Base-by-base conservation (phyloP, 2,888 invertebrate genomes). In the Machimus atricapillus region DNA sequence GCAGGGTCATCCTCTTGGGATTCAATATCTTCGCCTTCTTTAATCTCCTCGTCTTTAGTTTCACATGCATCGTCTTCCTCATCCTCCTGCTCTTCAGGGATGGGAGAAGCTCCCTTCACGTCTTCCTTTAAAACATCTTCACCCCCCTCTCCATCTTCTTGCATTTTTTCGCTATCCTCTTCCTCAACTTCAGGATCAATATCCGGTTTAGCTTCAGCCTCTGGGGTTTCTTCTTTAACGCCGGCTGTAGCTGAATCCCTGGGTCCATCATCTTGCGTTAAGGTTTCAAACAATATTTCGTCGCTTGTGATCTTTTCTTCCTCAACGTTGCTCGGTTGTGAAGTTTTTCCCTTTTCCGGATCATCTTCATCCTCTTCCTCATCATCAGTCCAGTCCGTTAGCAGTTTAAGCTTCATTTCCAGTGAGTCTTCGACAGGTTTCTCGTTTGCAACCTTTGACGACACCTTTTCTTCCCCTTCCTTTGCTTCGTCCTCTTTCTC, bases 331-430 rank as follows among this genome's bases (percentile, higher is more conserved):
- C 31, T 9, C 3, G 31, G 31, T 37, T 58, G 31, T 83, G 58
- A 83, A 40, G 43, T 7, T 31, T 76, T 16, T 34, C 2, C 40
- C 6, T 81, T 58, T 8, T 91, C 90, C 0, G 89, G 88, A 7
- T 91, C 90, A 12, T 91, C 90, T 1, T 89, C 89, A 5, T 91
- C 90, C 1, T 91, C 92, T 83, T 91, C 91, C 46, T 92, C 93
- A 88, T 93, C 92, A 85, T 92, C 92, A 1, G 91, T 90, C 93
- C 92, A 93, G 89, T 93, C 92, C 23, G 81, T 56, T 6, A 85
- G 23, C 0, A 85, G 89, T 88, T 92, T 92, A 86, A 91, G 89
- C 73, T 91, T 91, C 73, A 92, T 91, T 86, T 91, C 91, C n/a
- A 85, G 23, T 3, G 74, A 34, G 9, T 85, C 85, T 34, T 74